A percentile compares a stretch with the other conserved stretches of the same genome.
phyloP scores from a whole-genome alignment of 2,113 vertebrate species.

The Kryptolebias marmoratus region DNA sequence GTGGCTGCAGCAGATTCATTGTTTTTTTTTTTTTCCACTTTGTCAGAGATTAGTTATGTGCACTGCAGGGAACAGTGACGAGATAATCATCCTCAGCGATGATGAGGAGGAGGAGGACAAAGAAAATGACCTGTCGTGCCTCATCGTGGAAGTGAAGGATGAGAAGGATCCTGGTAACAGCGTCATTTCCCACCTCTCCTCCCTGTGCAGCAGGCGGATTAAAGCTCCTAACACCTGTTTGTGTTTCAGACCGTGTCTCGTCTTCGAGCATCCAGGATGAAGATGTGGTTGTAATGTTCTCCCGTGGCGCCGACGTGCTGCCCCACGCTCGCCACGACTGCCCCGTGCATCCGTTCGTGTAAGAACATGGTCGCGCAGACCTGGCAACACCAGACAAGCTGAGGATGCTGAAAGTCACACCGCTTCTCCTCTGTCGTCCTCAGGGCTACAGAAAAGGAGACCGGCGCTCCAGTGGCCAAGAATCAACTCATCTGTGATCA shows the following conservation, averaged over 20 bases:
- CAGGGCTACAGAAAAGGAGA: slow-evolving; percentile 77
- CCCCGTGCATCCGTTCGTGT: slow-evolving; percentile 73
- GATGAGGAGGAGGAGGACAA: slow-evolving; percentile 49
- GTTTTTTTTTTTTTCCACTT: background rate
- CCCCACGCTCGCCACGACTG: slow-evolving; percentile 83
- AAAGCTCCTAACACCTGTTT: background rate
- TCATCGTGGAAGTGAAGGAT: slow-evolving; percentile 51
- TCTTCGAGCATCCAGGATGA: slow-evolving; percentile 63
- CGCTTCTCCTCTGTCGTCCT: slow-evolving; percentile 5
- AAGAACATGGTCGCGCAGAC: slow-evolving; percentile 5
- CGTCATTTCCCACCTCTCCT: background rate
- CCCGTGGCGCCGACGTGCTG: slow-evolving; percentile 68
- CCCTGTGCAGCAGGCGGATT: background rate
- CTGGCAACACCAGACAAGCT: no score
- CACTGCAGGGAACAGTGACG: slow-evolving; percentile 19
- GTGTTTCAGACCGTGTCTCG: slow-evolving; percentile 42
- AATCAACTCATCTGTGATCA: slow-evolving; percentile 81
- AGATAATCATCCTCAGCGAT: slow-evolving; percentile 78
- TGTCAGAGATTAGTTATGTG: slow-evolving; percentile 30
- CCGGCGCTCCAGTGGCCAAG: slow-evolving; percentile 44
- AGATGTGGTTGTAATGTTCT: slow-evolving; percentile 78
- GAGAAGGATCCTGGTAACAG: slow-evolving; percentile 36
- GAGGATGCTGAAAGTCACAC: background rate
- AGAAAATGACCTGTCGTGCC: slow-evolving; percentile 20
- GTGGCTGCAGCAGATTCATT: background rate